Evolutionary conservation across 2,113 vertebrate species (phyloP), one percentile per base, ranked within the genome.

Genomic region (Myrmecobius fasciatus): DNA sequence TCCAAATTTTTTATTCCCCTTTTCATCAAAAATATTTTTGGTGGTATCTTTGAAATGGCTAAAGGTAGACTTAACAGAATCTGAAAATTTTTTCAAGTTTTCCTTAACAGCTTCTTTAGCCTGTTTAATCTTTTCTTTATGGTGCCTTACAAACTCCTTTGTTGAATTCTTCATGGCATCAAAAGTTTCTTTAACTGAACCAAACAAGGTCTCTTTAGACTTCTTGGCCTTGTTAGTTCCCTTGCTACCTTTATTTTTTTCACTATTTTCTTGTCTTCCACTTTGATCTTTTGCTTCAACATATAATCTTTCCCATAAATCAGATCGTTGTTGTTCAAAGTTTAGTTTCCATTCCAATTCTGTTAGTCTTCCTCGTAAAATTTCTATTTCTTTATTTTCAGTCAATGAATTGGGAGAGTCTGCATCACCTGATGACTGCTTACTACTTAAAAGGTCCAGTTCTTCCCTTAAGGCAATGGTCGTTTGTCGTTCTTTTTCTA

Each of bases 151-250:
- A 97, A 99, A 99, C 96, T 99, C 99, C 96, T 99, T 99, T 0
- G 99, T 99, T 91, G 99, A 99, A 98, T 99, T 99, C 97, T 99
- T 99, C 98, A 99, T 99, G 0, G 99, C 99, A 93, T 99, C 99
- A 53, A 99, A 99, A 0, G 99, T 99, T 97, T 99, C 99, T 96
- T 99, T 99, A 93, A 99, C 99, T 43, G 99, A 99, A 54, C 99
- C 99, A 48, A 99, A 96, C 98, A 99, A 98, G 8, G 99, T 98
- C 0, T 98, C 98, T 95, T 99, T 99, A n/a, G 98, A 89, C 94
- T 98, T 99, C 94, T 98, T 98, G 94, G 97, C 98, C 83, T 98
- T 96, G 60, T 98, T 98, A 31, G 96, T 98, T 94, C 99, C 99
- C 96, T 98, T 99, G 96, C 98, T 98, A 46, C 98, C 97, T 97